Evolutionary conservation across 92 coral and sea anemone species (phyloP).

Genomic region (Blastomussa wellsi): DNA sequence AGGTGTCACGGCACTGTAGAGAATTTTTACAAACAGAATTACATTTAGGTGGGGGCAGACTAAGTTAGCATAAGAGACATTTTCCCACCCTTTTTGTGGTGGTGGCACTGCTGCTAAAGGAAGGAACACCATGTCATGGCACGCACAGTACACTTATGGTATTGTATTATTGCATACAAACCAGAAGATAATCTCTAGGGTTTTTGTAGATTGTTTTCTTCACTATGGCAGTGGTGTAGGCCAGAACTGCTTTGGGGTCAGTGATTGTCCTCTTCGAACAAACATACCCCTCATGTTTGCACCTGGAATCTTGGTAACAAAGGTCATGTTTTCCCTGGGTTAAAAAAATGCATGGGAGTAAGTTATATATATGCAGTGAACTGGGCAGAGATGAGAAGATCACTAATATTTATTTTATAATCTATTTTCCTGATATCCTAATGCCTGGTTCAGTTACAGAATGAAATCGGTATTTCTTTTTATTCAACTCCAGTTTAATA

Average conservation of each 20-base stretch:
- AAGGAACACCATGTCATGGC: background rate
- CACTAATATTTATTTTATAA: too few species aligned
- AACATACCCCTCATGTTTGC: constrained; percentile 40
- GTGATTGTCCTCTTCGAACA: constrained; percentile 49
- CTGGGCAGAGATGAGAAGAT: too few species aligned
- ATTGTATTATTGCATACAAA: background rate
- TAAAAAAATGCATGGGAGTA: background rate
- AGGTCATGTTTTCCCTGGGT: constrained; percentile 44
- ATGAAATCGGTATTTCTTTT: too few species aligned
- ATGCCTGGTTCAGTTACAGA: too few species aligned
- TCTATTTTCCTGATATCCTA: too few species aligned
- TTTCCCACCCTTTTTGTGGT: background rate
- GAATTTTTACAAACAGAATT: background rate
- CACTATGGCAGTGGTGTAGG: constrained; percentile 28
- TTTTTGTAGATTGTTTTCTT: constrained; percentile 32
- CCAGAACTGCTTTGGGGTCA: constrained; percentile 44
- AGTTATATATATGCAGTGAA: too few species aligned
- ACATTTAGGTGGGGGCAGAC: too few species aligned
- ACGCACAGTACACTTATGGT: background rate
- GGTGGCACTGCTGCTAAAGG: too few species aligned
- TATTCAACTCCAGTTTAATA: too few species aligned
- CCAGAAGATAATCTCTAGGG: background rate
- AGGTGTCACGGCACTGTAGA: constrained; percentile 49
- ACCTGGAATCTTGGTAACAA: constrained; percentile 50
- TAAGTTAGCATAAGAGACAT: background rate